A percentile compares a stretch with the other conserved stretches of the same genome.
Conservation (phyloP, 1,140 invertebrate species). For the Bombyx mori region DNA sequence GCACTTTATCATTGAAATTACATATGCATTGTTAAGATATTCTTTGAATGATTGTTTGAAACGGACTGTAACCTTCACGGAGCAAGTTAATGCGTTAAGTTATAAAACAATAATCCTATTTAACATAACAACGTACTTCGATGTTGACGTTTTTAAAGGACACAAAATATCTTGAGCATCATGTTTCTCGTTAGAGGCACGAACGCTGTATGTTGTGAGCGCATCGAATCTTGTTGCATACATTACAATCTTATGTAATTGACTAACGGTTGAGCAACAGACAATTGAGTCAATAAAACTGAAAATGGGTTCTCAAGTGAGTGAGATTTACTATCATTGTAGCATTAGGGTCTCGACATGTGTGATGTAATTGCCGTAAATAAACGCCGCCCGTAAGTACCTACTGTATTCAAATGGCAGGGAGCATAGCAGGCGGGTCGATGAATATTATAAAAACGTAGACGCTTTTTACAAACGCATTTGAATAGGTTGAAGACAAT, state of each 20-base stretch:
- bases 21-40: neutral
- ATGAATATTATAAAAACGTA: conserved; percentile 38
- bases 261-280: conserved; percentile 41
- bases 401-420: conserved; percentile 12
- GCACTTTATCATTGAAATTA: conserved; percentile 14
- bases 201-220: conserved; percentile 17
- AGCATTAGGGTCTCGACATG: conserved; percentile 32
- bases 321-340: conserved; percentile 41
- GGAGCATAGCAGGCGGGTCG: conserved; percentile 28
- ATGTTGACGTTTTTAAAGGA: too few relatives aligned
- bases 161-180: too few relatives aligned
- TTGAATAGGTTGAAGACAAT: conserved; percentile 53
- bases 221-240: conserved; percentile 33
- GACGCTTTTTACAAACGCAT: conserved; percentile 36
- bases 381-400: conserved; percentile 10
- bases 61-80: too few relatives aligned
- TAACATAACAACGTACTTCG: too few relatives aligned
- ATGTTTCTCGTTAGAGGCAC: neutral
- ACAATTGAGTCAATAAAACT: conserved; percentile 54
- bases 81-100: too few relatives aligned
- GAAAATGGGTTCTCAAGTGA: conserved; percentile 40
- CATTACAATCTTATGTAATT: conserved; percentile 49
- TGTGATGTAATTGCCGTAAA: conserved; percentile 13
- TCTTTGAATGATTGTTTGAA: too few relatives aligned
- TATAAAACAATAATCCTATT: too few relatives aligned